Conservation (phyloP, 2,113 vertebrate species). For the Limnothrissa miodon region DNA sequence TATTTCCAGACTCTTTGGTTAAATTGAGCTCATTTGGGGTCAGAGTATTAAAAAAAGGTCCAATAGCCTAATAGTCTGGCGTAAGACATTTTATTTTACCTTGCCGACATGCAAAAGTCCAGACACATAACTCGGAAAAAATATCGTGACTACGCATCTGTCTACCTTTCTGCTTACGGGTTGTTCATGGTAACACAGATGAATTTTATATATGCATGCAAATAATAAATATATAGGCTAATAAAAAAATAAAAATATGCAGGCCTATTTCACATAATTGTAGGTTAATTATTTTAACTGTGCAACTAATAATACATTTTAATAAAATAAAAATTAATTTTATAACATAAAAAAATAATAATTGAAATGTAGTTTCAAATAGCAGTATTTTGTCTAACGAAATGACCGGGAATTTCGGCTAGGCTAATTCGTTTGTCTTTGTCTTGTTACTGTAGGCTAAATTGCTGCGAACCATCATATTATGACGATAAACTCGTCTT, state of each 20-base stretch:
- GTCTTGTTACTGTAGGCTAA: no score
- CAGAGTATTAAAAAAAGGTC: neutral
- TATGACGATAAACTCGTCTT: no score
- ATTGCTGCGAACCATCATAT: no score
- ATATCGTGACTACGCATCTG: neutral
- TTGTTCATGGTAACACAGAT: neutral
- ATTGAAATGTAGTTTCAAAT: no score
- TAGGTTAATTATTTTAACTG: no score
- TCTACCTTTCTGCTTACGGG: neutral
- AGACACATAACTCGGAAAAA: neutral
- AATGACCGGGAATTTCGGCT: no score
- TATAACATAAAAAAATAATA: no score
- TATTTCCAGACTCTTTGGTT: conserved; percentile 39
- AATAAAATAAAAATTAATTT: no score
- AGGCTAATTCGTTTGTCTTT: no score
- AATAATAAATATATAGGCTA: neutral
- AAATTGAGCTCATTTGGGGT: conserved; percentile 16
- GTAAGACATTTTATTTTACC: neutral
- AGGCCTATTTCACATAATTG: no score
- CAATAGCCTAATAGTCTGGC: neutral
- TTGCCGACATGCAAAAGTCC: neutral
- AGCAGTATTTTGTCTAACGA: no score
- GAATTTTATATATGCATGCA: neutral
- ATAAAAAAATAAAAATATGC: neutral
- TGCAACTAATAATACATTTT: no score